Evolutionary conservation across 2,888 invertebrate genomes (phyloP).

Genomic region (Fabriciana adippe): DNA sequence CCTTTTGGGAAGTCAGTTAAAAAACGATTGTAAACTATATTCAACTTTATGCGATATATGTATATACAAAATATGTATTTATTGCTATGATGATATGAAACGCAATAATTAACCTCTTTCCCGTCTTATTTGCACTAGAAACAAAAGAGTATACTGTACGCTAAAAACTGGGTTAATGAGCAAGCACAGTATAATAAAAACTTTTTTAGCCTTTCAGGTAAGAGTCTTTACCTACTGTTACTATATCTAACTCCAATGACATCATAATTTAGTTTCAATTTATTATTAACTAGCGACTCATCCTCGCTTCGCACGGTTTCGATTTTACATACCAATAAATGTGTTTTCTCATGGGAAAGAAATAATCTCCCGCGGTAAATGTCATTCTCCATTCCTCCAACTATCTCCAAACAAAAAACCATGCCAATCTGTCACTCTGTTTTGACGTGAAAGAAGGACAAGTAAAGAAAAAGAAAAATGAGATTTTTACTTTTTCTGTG

Average conservation of each 20-base stretch:
- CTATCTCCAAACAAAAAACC: no score
- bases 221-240: constrained; percentile 11
- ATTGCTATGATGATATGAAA: constrained; percentile 14
- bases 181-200: constrained; percentile 24
- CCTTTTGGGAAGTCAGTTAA: no score
- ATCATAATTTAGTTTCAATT: constrained; percentile 2
- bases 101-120: constrained; percentile 28
- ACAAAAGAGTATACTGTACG: constrained; percentile 24
- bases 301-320: no score
- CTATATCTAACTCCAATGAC: constrained; percentile 8
- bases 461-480: no score
- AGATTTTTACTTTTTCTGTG: no score
- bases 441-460: no score
- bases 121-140: constrained; percentile 21
- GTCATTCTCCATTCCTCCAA: no score
- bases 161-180: constrained; percentile 31
- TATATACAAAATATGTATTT: not conserved
- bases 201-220: constrained; percentile 21
- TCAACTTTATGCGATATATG: not conserved
- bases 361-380: no score
- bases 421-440: no score
- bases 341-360: no score
- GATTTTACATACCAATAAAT: no score
- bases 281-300: not conserved
- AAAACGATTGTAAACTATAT: not conserved